phyloP scores from a whole-genome alignment of 2,888 invertebrate genomes.

The Desoria tigrina region DNA sequence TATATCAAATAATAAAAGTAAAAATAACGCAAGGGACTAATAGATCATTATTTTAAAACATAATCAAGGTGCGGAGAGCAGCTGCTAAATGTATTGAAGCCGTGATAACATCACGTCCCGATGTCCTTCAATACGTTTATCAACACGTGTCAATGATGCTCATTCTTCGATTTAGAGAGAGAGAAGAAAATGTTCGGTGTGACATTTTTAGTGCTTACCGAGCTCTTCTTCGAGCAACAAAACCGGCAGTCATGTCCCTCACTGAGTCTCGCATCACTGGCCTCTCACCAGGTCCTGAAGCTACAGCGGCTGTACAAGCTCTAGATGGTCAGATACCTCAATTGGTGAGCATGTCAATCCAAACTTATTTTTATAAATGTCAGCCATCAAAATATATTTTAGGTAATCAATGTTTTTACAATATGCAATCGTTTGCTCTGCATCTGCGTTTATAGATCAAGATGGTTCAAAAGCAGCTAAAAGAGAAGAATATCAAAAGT shows the following conservation, averaged over 20 bases:
- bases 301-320: constrained; percentile 57
- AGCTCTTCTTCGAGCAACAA: constrained; percentile 85
- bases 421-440: not conserved
- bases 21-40: not conserved
- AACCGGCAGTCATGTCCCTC: constrained; percentile 64
- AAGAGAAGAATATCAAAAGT: constrained; percentile 81
- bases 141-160: constrained; percentile 76
- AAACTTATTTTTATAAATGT: too few species aligned
- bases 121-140: constrained; percentile 86
- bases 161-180: constrained; percentile 64
- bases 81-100: constrained; percentile 98
- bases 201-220: constrained; percentile 97
- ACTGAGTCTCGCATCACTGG: constrained; percentile 66
- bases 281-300: constrained; percentile 72
- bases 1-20: constrained; percentile 5
- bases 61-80: constrained; percentile 71
- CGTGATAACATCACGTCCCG: constrained; percentile 87
- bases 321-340: constrained; percentile 52
- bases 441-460: constrained; percentile 65
- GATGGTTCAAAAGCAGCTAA: constrained; percentile 84
- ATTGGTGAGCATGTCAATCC: constrained; percentile 35
- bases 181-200: constrained; percentile 98
- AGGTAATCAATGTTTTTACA: not conserved
- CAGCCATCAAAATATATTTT: not conserved
- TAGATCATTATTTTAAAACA: not conserved